A percentile compares a stretch with the other conserved stretches of the same genome.
Evolutionary conservation across 2,797 vertebrate genomes (phyloP).

Genomic region (Tamandua tetradactyla): DNA sequence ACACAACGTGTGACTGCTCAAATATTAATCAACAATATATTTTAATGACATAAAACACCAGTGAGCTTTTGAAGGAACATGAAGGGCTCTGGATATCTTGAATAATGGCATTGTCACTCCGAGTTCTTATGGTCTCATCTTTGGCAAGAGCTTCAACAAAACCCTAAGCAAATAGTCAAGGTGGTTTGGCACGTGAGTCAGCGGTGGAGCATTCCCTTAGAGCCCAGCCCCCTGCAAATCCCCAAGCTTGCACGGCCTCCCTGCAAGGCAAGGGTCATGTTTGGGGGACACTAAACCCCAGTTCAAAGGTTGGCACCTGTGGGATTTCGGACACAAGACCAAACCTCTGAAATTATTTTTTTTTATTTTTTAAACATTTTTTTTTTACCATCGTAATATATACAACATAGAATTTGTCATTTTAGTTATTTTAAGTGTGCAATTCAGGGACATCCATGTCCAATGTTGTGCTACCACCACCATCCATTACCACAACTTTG

Average conservation of each 20-base stretch:
- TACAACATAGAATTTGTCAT: too few species aligned
- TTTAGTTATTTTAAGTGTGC: too few species aligned
- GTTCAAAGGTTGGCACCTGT: background rate
- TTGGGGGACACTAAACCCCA: background rate
- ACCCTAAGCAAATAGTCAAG: background rate
- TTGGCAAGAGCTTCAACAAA: slow-evolving; percentile 35
- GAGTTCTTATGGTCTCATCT: slow-evolving; percentile 24
- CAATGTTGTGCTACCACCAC: too few species aligned
- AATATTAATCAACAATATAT: slow-evolving; percentile 77
- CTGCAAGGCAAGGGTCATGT: fast-evolving
- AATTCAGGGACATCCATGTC: too few species aligned
- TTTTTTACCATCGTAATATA: too few species aligned
- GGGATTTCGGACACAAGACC: fast-evolving
- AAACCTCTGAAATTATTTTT: background rate
- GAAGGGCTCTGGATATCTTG: slow-evolving; percentile 41
- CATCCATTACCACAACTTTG: too few species aligned
- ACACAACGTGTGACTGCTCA: slow-evolving; percentile 54
- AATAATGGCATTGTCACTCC: slow-evolving; percentile 46
- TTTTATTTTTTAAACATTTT: too few species aligned
- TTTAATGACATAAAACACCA: slow-evolving; percentile 72
- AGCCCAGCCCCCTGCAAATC: background rate
- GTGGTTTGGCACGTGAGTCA: background rate
- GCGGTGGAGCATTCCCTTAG: fast-evolving
- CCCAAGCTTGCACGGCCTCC: background rate
- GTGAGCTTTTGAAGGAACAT: slow-evolving; percentile 51